phyloP scores from a whole-genome alignment of 2,113 vertebrate species.

The Spermophilus dauricus region DNA sequence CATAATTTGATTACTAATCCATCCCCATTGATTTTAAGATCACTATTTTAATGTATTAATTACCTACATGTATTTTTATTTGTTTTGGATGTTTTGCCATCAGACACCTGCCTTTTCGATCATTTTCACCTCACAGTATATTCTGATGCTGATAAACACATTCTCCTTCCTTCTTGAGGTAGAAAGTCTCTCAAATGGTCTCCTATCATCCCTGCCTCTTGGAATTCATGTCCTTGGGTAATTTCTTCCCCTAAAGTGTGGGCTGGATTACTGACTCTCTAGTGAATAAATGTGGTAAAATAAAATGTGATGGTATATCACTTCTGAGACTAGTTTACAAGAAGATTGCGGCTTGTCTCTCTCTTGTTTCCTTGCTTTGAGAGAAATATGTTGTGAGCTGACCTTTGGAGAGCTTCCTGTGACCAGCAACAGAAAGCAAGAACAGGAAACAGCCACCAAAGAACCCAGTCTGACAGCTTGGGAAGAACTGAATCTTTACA shows the following conservation, averaged over 20 bases:
- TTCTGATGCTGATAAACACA: not conserved
- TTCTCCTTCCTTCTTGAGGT: not conserved
- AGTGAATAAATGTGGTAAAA: not conserved
- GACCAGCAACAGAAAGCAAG: no score
- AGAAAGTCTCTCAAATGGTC: not conserved
- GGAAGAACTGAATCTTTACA: not conserved
- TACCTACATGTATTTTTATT: not conserved
- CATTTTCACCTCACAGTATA: not conserved
- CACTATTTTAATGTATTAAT: not conserved
- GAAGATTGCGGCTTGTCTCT: not conserved
- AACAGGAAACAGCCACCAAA: not conserved
- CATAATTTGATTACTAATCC: not conserved
- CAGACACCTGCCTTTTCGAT: not conserved
- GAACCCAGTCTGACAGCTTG: not conserved
- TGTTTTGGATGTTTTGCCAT: not conserved
- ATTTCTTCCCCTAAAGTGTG: not conserved
- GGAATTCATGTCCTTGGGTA: not conserved
- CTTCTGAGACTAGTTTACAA: not conserved
- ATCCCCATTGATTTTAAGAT: not conserved
- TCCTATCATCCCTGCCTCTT: not conserved
- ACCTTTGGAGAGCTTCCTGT: not conserved
- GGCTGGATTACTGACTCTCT: not conserved
- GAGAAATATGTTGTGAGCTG: not conserved
- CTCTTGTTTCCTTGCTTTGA: not conserved
- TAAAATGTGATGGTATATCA: not conserved